Percentiles rank a stretch among this genome's conserved stretches.
Evolutionary conservation across 1,140 invertebrate species (phyloP).

Genomic region (Apis mellifera): Amel_HAv3.1 CM009939.2:6641001-6641500

Average conservation of each 20-base stretch:
- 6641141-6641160: neutral
- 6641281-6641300: no score
- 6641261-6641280: no score
- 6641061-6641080: neutral
- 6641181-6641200: no score
- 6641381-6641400: slow-evolving; percentile 4
- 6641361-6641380: slow-evolving; percentile 16
- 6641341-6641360: neutral
- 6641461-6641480: slow-evolving; percentile 21
- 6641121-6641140: neutral
- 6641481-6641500: slow-evolving; percentile 16
- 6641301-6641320: no score
- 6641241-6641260: no score
- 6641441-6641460: slow-evolving; percentile 56
- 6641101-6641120: neutral
- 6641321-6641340: neutral
- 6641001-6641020: neutral
- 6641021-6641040: neutral
- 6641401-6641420: slow-evolving; percentile 9
- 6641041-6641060: neutral
- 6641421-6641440: slow-evolving; percentile 60
- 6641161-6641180: no score
- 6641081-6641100: neutral
- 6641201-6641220: no score
- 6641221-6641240: no score